Base-by-base conservation (phyloP, 2,888 invertebrate genomes). In the Chalcosyrphus nemorum region DNA sequence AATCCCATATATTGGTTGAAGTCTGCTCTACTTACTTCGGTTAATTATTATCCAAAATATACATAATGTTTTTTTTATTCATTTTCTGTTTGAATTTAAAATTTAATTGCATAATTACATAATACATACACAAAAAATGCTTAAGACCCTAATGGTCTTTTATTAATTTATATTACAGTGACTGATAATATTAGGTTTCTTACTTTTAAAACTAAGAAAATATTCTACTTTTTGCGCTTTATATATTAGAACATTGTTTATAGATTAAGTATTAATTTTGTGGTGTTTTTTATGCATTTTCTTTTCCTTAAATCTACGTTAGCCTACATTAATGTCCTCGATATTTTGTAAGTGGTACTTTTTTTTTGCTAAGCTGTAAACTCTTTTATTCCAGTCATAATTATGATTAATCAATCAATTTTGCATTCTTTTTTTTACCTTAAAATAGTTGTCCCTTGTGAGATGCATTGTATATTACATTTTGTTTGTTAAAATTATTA, bases 281-380 rank as follows among this genome's bases (percentile, higher is more conserved):
- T 45, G 61, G 43, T 61, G 38, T 21, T 54, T n/a, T 52, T 45
- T 59, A 9, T 32, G 29, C 50, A 66, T 13, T 57, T 27, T 71
- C 54, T 43, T 63, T 43, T 63, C 19, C 84, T 84, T 84, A 84
- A 80, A 47, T 74, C 45, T 80, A 80, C 52, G 52, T 70, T 84
- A 68, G 17, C 77, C 80, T 74, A 74, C 43, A 24, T 78, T 38
- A 38, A 66, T 78, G 52, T 80, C 84, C 84, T 84, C 80, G 84
- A 84, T 84, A 84, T 84, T 75, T 80, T 82, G 72, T 82, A 82
- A 82, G 82, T 82, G 82, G 82, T 78, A 72, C 45, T 59, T 59
- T 75, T 29, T 65, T 66, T 66, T 50, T 41, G 24, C 17, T 17
- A 13, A 32, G 32, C 27, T 66, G 47, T 61, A 21, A 35, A 15